A percentile compares a stretch with the other conserved stretches of the same genome.
Conservation (phyloP, 2,888 invertebrate species). For the Cantharis flavilabris region DNA sequence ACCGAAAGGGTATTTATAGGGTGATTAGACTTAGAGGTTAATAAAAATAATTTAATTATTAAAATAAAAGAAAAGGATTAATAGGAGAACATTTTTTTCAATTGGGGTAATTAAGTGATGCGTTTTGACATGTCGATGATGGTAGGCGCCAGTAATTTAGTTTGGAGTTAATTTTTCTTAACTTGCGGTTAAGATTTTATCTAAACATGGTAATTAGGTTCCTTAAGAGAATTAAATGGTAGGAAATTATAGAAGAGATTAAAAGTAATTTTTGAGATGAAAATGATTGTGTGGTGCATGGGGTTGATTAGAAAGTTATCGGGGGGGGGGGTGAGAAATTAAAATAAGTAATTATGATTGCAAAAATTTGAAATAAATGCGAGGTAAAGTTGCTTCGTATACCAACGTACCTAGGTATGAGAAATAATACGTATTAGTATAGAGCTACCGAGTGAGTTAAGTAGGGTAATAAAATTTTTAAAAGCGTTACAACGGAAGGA, state of each 20-base stretch:
- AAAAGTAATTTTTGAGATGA: not conserved
- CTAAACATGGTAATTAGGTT: not conserved
- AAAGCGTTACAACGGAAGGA: slow-evolving; percentile 7
- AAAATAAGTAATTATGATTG: no score
- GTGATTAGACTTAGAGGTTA: not conserved
- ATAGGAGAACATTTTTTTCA: not conserved
- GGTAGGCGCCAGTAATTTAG: not conserved
- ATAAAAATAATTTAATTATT: no score
- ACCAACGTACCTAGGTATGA: not conserved
- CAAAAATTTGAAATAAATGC: not conserved
- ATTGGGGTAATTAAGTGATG: not conserved
- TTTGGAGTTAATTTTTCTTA: not conserved
- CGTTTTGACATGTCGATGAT: not conserved
- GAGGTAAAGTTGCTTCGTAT: not conserved
- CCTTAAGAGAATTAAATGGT: not conserved
- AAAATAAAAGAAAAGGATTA: not conserved
- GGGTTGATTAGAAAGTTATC: not conserved
- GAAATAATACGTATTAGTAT: slow-evolving; percentile 3
- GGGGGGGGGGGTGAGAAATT: no score
- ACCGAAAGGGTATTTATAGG: not conserved
- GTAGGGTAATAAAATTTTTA: not conserved
- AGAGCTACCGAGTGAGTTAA: not conserved
- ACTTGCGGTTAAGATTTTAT: not conserved
- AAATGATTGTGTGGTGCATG: no score
- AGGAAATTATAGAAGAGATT: not conserved